phyloP scores from a whole-genome alignment of 1,140 invertebrate genomes.

The Ceratoteleas bidentatus region DNA sequence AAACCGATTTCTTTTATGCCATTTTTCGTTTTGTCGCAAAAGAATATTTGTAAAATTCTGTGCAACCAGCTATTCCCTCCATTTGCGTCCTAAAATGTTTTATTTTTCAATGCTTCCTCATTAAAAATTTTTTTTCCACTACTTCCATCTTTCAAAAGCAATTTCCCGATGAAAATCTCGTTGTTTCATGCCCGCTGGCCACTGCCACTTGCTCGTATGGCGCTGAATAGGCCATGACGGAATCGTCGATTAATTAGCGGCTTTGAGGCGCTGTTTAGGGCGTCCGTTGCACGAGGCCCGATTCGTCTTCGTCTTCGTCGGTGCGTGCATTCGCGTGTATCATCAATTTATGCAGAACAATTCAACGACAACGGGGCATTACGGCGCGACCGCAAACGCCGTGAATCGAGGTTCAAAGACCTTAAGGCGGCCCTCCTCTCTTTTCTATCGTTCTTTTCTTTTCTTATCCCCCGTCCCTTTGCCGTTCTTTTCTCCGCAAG shows the following conservation, averaged over 20 bases:
- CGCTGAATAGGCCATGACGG: constrained; percentile 39
- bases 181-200: no score
- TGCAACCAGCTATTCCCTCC: no score
- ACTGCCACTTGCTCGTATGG: constrained; percentile 33
- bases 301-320: constrained; percentile 76
- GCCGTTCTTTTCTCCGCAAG: constrained; percentile 16
- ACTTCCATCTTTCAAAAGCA: no score
- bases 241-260: constrained; percentile 62
- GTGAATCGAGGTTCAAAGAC: constrained; percentile 75
- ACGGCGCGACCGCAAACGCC: constrained; percentile 72
- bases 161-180: no score
- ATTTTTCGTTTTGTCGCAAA: no score
- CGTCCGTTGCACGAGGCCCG: constrained; percentile 64
- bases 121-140: no score
- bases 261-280: constrained; percentile 60
- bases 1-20: no score
- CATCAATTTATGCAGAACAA: constrained; percentile 82
- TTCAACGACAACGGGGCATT: constrained; percentile 80
- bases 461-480: constrained; percentile 49
- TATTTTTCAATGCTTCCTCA: no score
- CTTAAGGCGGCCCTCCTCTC: constrained; percentile 55
- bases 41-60: no score
- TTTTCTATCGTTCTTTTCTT: constrained; percentile 61
- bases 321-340: constrained; percentile 74
- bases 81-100: no score